These are phyloP conservation scores for Micropoecilia bifurca DNA, from an alignment of 2,797 vertebrate species.

Conservation along the genomic window DNA sequence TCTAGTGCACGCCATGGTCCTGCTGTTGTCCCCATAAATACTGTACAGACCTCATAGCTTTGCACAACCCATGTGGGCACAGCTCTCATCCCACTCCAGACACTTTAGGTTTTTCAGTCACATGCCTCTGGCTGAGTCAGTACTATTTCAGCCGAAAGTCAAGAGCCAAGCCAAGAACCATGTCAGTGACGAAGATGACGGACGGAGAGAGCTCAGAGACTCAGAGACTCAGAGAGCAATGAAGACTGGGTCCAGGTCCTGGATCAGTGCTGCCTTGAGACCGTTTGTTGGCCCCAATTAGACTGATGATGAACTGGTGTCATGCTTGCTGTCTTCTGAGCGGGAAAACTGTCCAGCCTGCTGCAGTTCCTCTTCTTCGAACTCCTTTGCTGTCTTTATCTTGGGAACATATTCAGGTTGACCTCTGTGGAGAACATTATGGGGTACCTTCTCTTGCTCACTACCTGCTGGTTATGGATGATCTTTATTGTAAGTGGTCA, in stretches of 20 bases:
- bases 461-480: slow-evolving; percentile 3
- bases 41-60: too few species aligned
- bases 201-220: too few species aligned
- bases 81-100: too few species aligned
- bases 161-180: not conserved
- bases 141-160: not conserved
- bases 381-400: not conserved
- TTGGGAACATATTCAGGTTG: slow-evolving; percentile 4
- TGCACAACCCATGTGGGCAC: too few species aligned
- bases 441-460: not conserved
- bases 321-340: not conserved
- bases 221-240: not conserved
- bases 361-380: not conserved
- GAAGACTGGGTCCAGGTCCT: not conserved
- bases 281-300: slow-evolving; percentile 12
- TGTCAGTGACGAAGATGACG: not conserved
- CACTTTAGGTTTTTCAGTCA: too few species aligned
- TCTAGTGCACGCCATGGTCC: too few species aligned
- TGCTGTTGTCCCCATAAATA: too few species aligned
- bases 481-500: slow-evolving; percentile 1
- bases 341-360: not conserved
- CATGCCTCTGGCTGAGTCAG: not conserved
- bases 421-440: slow-evolving; percentile 4
- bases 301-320: slow-evolving; percentile 7
- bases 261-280: not conserved